Evolutionary conservation across 2,888 invertebrate species (phyloP).

Genomic region (Athalia circularis): DNA sequence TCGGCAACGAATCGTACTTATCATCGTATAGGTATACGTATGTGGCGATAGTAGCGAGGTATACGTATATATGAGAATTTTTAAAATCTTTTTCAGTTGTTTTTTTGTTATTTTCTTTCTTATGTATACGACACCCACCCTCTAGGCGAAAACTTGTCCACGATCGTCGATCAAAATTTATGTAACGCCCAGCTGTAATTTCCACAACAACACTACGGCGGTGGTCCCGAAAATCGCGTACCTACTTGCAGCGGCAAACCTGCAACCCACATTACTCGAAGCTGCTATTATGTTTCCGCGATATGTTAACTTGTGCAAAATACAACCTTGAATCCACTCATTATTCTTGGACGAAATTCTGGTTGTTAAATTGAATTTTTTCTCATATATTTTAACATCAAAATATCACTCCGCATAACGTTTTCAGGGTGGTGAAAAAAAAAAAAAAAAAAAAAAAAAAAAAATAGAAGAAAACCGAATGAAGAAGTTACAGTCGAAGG

Average conservation of each 20-base stretch:
- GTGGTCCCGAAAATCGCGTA: conserved; percentile 10
- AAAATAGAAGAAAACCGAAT: too few relatives aligned
- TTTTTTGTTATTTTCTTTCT: too few relatives aligned
- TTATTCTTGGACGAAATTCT: too few relatives aligned
- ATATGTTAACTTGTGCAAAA: not conserved
- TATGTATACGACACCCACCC: not conserved
- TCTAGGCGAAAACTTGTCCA: conserved; percentile 33
- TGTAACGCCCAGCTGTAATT: conserved; percentile 23
- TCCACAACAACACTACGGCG: conserved; percentile 23
- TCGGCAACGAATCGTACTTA: conserved; percentile 23
- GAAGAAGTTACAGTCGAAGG: too few relatives aligned
- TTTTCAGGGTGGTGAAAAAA: too few relatives aligned
- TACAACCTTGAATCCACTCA: too few relatives aligned
- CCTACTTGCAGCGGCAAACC: not conserved
- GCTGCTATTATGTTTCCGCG: conserved; percentile 26
- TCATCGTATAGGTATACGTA: not conserved
- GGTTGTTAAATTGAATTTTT: too few relatives aligned
- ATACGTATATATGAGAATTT: not conserved
- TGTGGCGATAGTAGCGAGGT: too few relatives aligned
- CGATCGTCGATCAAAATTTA: conserved; percentile 40
- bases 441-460: too few relatives aligned
- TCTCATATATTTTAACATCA: too few relatives aligned
- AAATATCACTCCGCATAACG: too few relatives aligned
- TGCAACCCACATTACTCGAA: not conserved
- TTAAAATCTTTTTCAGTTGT: too few relatives aligned